Base-by-base conservation (phyloP, 53 echinoderm and acorn worm species). In the Luidia sarsii region DNA sequence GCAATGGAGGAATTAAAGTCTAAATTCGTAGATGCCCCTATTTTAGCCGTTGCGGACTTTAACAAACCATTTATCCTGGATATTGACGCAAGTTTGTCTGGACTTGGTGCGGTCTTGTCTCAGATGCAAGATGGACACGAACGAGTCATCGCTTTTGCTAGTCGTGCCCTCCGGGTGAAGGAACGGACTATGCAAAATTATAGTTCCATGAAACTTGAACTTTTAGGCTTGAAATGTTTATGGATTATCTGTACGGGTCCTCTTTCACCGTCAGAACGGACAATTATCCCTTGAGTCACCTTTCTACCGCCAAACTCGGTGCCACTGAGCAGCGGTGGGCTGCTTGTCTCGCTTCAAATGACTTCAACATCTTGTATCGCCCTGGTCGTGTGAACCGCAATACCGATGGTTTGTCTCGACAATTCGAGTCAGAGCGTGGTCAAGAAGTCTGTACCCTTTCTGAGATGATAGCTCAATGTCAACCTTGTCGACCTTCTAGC, bases 191-290 rank as follows among this genome's bases (percentile, higher is more conserved):
- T 90, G 90, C 11, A 80, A 5, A 53, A 82, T 9, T 90, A 89
- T 51, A 65, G 54, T 21, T 86, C 81, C 24, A 71, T 80, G 71
- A 81, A 90, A 22, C 39, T 90, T 2, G 90, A 90, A 30, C 48
- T 89, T 1, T 46, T 81, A 32, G 90, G 80, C n/a, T 24, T 80
- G 4, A 86, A 86, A 53, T 90, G 86, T 89, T 84, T 50, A 39
- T 75, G 2, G 85, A 89, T 28, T 45, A 87, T 15, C 69, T 91
- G 16, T 64, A 64, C 27, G 38, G 64, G 18, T 18, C 64, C 7
- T 18, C 36, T 64, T 73, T 64, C 33, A 50, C 57, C 13, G 85
- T 75, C 13, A 45, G 54, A 13, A 75, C 83, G 1, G 82, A 82
- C 30, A 68, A 67, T 70, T 53, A 82, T 25, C 86, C 86, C 8